These are phyloP conservation scores for Ellobius talpinus DNA, from an alignment of 2,113 vertebrate species.

Conservation along the genomic window DNA sequence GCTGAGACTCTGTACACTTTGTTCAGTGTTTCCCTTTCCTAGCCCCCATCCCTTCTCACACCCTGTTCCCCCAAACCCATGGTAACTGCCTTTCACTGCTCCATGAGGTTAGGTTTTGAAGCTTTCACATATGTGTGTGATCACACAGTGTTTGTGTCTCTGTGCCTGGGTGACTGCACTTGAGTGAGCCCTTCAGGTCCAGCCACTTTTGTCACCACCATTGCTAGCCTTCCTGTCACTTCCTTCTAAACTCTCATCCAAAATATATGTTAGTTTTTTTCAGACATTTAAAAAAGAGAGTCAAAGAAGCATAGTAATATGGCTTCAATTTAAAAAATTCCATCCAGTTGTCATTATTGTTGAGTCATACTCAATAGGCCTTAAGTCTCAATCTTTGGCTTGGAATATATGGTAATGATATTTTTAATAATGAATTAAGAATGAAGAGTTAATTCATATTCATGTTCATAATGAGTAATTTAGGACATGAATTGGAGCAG, in stretches of 20 bases:
- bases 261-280: neutral
- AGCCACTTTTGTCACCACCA: neutral
- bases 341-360: neutral
- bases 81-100: neutral
- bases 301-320: neutral
- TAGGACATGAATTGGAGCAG: neutral
- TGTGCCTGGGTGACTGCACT: neutral
- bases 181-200: neutral
- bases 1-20: neutral
- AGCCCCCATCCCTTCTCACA: rapidly evolving
- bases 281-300: neutral
- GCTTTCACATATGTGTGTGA: neutral
- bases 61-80: neutral
- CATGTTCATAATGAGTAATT: neutral
- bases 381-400: slow-evolving; percentile 33
- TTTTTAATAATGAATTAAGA: neutral
- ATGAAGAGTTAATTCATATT: neutral
- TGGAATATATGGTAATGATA: slow-evolving; percentile 3
- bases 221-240: neutral
- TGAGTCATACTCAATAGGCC: neutral
- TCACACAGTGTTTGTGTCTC: neutral
- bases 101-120: neutral
- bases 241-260: neutral
- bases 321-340: slow-evolving; percentile 8
- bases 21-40: neutral